Evolutionary conservation across 2,888 invertebrate genomes (phyloP).

Genomic region (Bibio marci): DNA sequence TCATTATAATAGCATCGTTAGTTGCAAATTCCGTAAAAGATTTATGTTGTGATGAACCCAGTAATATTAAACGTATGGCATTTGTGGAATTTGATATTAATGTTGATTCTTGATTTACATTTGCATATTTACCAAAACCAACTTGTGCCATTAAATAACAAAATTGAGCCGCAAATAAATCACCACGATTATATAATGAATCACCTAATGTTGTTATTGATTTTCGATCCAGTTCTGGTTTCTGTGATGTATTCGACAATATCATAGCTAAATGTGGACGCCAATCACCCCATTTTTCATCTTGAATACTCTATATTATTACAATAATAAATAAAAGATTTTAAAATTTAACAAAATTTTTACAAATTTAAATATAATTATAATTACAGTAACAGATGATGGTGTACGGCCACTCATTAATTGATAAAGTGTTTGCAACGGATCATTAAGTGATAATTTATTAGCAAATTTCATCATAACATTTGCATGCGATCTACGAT

Average conservation of each 20-base stretch:
- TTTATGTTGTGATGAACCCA: slow-evolving; percentile 57
- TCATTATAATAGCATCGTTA: slow-evolving; percentile 78
- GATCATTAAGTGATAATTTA: slow-evolving; percentile 66
- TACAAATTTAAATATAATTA: neutral
- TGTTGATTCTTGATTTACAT: slow-evolving; percentile 10
- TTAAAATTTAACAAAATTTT: slow-evolving; percentile 1
- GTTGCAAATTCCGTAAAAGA: slow-evolving; percentile 50
- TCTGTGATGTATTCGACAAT: slow-evolving; percentile 63
- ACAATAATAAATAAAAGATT: neutral
- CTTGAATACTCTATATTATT: slow-evolving; percentile 24
- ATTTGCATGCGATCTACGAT: slow-evolving; percentile 65
- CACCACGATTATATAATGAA: slow-evolving; percentile 54
- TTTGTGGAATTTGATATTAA: slow-evolving; percentile 14
- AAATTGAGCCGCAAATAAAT: slow-evolving; percentile 83
- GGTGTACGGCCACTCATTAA: slow-evolving; percentile 69
- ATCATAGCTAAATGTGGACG: slow-evolving; percentile 92
- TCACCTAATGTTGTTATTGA: slow-evolving; percentile 61
- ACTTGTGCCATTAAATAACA: slow-evolving; percentile 70
- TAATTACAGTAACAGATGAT: slow-evolving; percentile 50
- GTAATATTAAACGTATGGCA: slow-evolving; percentile 40
- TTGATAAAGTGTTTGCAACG: slow-evolving; percentile 87
- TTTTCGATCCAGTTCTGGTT: slow-evolving; percentile 59
- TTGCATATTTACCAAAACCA: slow-evolving; percentile 24
- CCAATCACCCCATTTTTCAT: slow-evolving; percentile 84
- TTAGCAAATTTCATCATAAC: slow-evolving; percentile 81